Conservation (phyloP, 2,113 vertebrate genomes). For the Galeopterus variegatus region DNA sequence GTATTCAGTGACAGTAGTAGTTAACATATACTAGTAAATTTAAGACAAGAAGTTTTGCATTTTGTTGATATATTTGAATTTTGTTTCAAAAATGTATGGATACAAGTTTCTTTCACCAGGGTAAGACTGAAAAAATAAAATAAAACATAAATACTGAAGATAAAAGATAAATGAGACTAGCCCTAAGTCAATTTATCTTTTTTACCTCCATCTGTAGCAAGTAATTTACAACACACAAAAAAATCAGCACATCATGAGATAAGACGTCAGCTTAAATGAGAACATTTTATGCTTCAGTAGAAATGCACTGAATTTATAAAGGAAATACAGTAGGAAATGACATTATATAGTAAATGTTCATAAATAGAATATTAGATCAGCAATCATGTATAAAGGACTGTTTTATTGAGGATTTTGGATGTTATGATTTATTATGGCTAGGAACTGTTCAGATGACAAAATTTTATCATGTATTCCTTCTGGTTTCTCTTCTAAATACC, state of each 20-base stretch:
- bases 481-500: slow-evolving; percentile 29
- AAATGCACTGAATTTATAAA: slow-evolving; percentile 72
- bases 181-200: slow-evolving; percentile 70
- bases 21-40: slow-evolving; percentile 15
- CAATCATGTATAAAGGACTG: slow-evolving; percentile 73
- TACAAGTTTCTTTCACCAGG: slow-evolving; percentile 37
- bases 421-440: slow-evolving; percentile 73
- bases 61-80: slow-evolving; percentile 43
- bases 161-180: slow-evolving; percentile 67
- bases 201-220: slow-evolving; percentile 61
- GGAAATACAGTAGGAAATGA: slow-evolving; percentile 60
- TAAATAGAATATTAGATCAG: slow-evolving; percentile 81
- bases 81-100: slow-evolving; percentile 55
- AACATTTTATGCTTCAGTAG: slow-evolving; percentile 70
- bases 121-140: not conserved
- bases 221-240: slow-evolving; percentile 72
- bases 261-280: slow-evolving; percentile 57
- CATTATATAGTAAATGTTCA: slow-evolving; percentile 73
- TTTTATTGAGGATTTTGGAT: slow-evolving; percentile 71
- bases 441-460: slow-evolving; percentile 66
- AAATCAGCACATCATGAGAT: slow-evolving; percentile 21
- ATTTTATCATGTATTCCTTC: slow-evolving; percentile 69
- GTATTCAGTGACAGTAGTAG: not conserved
- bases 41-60: not conserved
- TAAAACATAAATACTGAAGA: not conserved